phyloP scores from a whole-genome alignment of 2,888 invertebrate species.

The Lordiphosa andalusiaca region DNA sequence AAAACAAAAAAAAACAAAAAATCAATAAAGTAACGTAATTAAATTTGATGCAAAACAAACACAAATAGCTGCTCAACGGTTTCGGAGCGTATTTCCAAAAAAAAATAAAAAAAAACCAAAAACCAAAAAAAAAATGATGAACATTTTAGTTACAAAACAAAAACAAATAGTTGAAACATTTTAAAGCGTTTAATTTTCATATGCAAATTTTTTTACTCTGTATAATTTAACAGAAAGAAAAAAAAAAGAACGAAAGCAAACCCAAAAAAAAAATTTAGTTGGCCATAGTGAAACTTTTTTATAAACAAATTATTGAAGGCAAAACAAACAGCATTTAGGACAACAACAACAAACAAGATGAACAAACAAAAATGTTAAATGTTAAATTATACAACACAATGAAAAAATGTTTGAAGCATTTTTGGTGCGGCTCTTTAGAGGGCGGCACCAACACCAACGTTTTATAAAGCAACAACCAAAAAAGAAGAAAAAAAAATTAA shows the following conservation, averaged over 20 bases:
- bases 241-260: slow-evolving; percentile 1
- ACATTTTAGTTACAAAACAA: slow-evolving; percentile 56
- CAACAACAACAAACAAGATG: slow-evolving; percentile 49
- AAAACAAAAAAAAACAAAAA: slow-evolving; percentile 47
- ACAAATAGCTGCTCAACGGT: slow-evolving; percentile 79
- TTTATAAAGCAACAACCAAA: slow-evolving; percentile 53
- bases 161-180: slow-evolving; percentile 34
- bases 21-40: slow-evolving; percentile 45
- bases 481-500: slow-evolving; percentile 19
- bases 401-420: slow-evolving; percentile 68
- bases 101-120: slow-evolving; percentile 51
- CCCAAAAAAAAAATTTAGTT: slow-evolving; percentile 41
- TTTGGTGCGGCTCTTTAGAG: slow-evolving; percentile 63
- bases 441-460: slow-evolving; percentile 65
- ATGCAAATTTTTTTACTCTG: slow-evolving; percentile 64
- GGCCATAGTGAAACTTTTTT: slow-evolving; percentile 41
- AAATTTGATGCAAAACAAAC: slow-evolving; percentile 48
- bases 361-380: slow-evolving; percentile 13
- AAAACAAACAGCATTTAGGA: slow-evolving; percentile 63
- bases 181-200: slow-evolving; percentile 59
- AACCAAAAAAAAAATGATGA: slow-evolving; percentile 11
- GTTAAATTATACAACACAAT: too few species aligned
- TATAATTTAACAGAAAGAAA: slow-evolving; percentile 44
- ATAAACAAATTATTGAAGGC: slow-evolving; percentile 31
- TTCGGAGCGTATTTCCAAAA: slow-evolving; percentile 79